Base-by-base conservation (phyloP, 2,888 invertebrate genomes). In the Silvanus unidentatus region DNA sequence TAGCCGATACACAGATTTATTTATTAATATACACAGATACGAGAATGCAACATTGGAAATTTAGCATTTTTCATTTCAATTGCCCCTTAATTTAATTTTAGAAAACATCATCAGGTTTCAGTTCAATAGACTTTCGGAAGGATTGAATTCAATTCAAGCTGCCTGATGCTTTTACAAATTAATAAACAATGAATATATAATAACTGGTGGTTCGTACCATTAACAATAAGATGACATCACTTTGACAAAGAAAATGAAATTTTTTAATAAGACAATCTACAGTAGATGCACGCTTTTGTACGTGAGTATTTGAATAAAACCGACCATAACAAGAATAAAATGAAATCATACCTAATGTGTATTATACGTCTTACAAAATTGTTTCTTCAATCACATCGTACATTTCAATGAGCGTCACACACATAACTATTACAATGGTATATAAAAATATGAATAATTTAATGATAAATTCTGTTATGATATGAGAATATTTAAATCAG, bases 281-380 rank as follows among this genome's bases (percentile, higher is more conserved):
- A 55, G 49, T 48, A 47, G 41, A 44, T 47, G 46, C 57, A 57
- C 57, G 57, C 47, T 45, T 48, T 43, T 41, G 50, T 57, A 59
- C 59, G 57, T 59, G 59, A 51, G 46, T 47, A 54, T 58, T 50
- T 46, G 49, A 44, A 41, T 49, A 43, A 48, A 48, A 52, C 39
- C 43, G 47, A 42, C 42, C n/a, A 40, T 40, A 40, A 38, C 39
- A 39, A 42, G 32, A 32, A 32, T 22, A 32, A 12, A 32, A 32
- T 11, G 12, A 11, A 32, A 32, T 32, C n/a, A 32, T 11, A 32
- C 32, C n/a, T 32, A 32, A 32, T 11, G 12, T 32, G 32, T 32
- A 32, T 32, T 32, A 32, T 9, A 9, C n/a, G 6, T 32, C 22
- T 8, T 22, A n/a, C n/a, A 11, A 32, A 32, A 32, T 32, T 32